phyloP scores from a whole-genome alignment of 2,888 invertebrate species.

The Dexiosoma caninum region DNA sequence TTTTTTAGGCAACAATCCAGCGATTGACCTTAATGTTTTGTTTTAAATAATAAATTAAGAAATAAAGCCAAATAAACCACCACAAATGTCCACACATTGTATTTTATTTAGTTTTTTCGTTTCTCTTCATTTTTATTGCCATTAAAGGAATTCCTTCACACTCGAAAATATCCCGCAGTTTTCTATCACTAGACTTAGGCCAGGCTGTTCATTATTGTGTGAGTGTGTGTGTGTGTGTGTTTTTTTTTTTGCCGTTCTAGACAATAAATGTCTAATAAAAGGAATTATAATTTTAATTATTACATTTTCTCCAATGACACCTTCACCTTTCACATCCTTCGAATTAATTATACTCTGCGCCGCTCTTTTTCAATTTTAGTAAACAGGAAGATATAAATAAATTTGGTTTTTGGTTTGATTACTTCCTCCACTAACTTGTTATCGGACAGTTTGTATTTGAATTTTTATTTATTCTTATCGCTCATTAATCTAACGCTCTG shows the following conservation, averaged over 20 bases:
- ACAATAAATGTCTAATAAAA: constrained; percentile 77
- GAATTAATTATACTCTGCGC: not conserved
- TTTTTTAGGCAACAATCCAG: constrained; percentile 1
- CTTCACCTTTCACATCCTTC: constrained; percentile 62
- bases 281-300: constrained; percentile 72
- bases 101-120: not conserved
- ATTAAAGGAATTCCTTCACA: constrained; percentile 19
- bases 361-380: too few species aligned
- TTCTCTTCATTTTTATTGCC: too few species aligned
- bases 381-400: constrained; percentile 56
- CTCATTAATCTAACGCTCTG: constrained; percentile 62
- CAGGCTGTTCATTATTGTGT: constrained; percentile 68
- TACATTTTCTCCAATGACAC: constrained; percentile 68
- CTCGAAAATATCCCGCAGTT: constrained; percentile 53
- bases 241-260: constrained; percentile 63
- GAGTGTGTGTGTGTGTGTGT: too few species aligned
- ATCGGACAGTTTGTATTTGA: constrained; percentile 29
- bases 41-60: constrained; percentile 57
- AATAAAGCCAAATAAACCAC: constrained; percentile 39
- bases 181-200: constrained; percentile 21
- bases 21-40: constrained; percentile 56
- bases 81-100: constrained; percentile 56
- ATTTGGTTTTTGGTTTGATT: constrained; percentile 62
- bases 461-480: constrained; percentile 54
- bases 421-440: constrained; percentile 64